Conservation (phyloP, 1,140 invertebrate species). For the Drosophila setifemur region DNA sequence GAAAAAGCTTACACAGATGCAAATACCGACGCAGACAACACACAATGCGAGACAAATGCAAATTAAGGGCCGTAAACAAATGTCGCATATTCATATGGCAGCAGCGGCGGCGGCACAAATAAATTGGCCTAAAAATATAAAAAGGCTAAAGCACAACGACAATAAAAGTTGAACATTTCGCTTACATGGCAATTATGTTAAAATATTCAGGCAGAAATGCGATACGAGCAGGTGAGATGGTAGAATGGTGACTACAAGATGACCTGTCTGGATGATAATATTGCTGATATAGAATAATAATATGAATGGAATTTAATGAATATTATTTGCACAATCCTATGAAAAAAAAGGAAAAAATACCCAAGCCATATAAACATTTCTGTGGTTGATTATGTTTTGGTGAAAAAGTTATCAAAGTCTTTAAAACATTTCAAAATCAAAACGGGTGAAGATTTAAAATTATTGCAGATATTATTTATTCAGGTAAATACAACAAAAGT, state of each 20-base stretch:
- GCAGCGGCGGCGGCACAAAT: constrained; percentile 25
- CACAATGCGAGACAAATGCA: constrained; percentile 54
- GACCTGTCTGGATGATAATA: constrained; percentile 15
- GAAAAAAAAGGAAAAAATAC: too few relatives aligned
- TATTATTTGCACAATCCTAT: too few relatives aligned
- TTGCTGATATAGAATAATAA: too few relatives aligned
- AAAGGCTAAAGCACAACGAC: constrained; percentile 25
- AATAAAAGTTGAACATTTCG: constrained; percentile 49
- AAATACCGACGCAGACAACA: constrained; percentile 9
- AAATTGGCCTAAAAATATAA: constrained; percentile 55
- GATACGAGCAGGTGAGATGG: constrained; percentile 24
- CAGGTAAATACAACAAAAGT: too few relatives aligned
- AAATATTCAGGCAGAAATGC: constrained; percentile 30
- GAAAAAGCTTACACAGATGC: neutral
- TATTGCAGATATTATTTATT: too few relatives aligned
- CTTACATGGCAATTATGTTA: constrained; percentile 57
- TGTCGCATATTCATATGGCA: constrained; percentile 42
- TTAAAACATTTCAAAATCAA: too few relatives aligned
- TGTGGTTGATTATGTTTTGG: too few relatives aligned
- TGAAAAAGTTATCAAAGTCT: too few relatives aligned
- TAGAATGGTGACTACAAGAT: constrained; percentile 17
- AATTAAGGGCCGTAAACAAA: constrained; percentile 56
- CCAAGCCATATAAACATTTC: too few relatives aligned
- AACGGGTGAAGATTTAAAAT: too few relatives aligned
- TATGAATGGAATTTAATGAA: too few relatives aligned